Conservation (phyloP, 1,140 invertebrate species). For the Sesamia nonagrioides region DNA sequence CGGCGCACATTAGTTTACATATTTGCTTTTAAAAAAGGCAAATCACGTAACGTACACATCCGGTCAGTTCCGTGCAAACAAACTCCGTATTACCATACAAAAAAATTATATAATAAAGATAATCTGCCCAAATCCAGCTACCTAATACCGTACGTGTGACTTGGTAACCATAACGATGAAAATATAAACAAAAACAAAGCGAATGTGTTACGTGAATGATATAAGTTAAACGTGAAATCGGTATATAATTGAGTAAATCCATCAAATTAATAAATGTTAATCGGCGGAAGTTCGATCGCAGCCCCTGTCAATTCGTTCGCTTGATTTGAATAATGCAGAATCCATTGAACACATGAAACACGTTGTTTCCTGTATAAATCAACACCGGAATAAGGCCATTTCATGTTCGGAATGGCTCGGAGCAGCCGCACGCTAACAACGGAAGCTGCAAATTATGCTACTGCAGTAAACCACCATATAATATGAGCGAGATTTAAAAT, state of each 20-base stretch:
- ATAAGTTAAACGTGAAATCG: slow-evolving; percentile 28
- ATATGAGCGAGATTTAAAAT: slow-evolving; percentile 29
- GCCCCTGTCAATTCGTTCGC: slow-evolving; percentile 47
- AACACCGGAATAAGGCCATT: slow-evolving; percentile 67
- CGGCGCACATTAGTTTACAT: not conserved
- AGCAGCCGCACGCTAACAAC: slow-evolving; percentile 61
- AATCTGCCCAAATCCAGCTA: not conserved
- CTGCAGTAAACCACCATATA: slow-evolving; percentile 31
- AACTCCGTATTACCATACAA: slow-evolving; percentile 5
- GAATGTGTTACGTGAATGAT: slow-evolving; percentile 36
- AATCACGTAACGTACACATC: slow-evolving; percentile 9
- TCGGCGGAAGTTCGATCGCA: slow-evolving; percentile 64
- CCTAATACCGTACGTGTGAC: not conserved
- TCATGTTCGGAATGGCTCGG: slow-evolving; percentile 64
- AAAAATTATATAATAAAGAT: not conserved
- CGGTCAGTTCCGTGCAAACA: slow-evolving; percentile 11
- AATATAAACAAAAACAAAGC: slow-evolving; percentile 35
- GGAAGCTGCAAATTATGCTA: slow-evolving; percentile 60
- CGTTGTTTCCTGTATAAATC: slow-evolving; percentile 62
- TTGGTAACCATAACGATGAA: slow-evolving; percentile 7
- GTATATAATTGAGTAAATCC: slow-evolving; percentile 38
- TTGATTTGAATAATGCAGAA: slow-evolving; percentile 63
- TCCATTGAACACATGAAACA: slow-evolving; percentile 58
- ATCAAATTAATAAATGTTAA: slow-evolving; percentile 53
- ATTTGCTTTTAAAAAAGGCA: not conserved